phyloP scores from a whole-genome alignment of 2,797 vertebrate species.

The Miichthys miiuy region DNA sequence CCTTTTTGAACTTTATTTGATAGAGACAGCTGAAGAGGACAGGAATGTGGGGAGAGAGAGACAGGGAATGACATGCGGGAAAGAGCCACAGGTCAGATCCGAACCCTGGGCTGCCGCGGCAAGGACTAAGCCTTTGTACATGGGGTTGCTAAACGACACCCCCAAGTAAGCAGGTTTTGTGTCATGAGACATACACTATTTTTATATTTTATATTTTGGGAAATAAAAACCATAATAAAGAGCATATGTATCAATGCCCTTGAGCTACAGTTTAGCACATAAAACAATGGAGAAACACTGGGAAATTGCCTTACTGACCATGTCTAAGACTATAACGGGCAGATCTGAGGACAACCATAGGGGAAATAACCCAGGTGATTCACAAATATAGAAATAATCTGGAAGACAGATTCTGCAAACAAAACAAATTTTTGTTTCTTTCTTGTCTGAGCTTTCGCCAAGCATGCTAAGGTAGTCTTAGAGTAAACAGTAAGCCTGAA shows the following conservation, averaged over 20 bases:
- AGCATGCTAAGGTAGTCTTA: not conserved
- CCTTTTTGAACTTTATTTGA: too few relatives aligned
- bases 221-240: not conserved
- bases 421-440: not conserved
- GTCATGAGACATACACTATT: not conserved
- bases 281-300: not conserved
- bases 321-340: not conserved
- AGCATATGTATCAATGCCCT: not conserved
- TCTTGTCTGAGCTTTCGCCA: not conserved
- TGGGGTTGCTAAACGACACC: too few relatives aligned
- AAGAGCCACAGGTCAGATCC: too few relatives aligned
- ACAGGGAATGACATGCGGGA: too few relatives aligned
- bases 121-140: too few relatives aligned
- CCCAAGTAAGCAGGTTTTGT: not conserved
- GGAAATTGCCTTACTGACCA: not conserved
- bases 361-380: not conserved
- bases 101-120: too few relatives aligned
- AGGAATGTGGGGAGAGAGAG: too few relatives aligned
- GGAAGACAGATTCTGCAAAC: conserved; percentile 1
- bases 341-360: not conserved
- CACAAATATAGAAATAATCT: not conserved
- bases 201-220: not conserved
- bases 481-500: not conserved
- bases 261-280: not conserved
- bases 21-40: too few relatives aligned